Conservation (phyloP, 1,140 invertebrate species). For the Orius laevigatus region DNA sequence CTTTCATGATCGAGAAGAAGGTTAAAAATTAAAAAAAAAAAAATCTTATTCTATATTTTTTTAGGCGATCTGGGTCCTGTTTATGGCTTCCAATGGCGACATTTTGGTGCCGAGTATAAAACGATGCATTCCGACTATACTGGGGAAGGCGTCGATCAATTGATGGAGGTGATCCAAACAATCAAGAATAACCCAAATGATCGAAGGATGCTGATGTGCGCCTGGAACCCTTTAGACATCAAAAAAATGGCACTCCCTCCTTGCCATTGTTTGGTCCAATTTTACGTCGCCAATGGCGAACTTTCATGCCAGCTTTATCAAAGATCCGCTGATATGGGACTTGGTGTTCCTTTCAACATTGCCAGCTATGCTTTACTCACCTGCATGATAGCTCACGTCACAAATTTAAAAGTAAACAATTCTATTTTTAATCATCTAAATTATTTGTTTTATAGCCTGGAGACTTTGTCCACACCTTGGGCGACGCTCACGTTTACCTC, state of each 20-base stretch:
- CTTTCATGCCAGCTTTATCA: slow-evolving; percentile 90
- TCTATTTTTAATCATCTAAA: slow-evolving; percentile 6
- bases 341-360: slow-evolving; percentile 98
- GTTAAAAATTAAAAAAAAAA: slow-evolving; percentile 25
- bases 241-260: slow-evolving; percentile 91
- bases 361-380: slow-evolving; percentile 91
- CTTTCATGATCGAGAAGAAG: slow-evolving; percentile 74
- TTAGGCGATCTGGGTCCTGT: slow-evolving; percentile 88
- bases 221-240: slow-evolving; percentile 90
- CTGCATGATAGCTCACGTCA: slow-evolving; percentile 92
- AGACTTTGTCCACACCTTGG: slow-evolving; percentile 91
- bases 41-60: slow-evolving; percentile 8
- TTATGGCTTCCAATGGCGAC: slow-evolving; percentile 99
- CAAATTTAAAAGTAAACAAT: slow-evolving; percentile 48
- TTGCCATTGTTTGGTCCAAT: slow-evolving; percentile 90
- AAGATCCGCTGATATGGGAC: slow-evolving; percentile 91
- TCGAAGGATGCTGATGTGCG: slow-evolving; percentile 79
- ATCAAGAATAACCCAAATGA: slow-evolving; percentile 75
- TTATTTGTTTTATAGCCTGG: slow-evolving; percentile 39
- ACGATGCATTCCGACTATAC: slow-evolving; percentile 72
- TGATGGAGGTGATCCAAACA: slow-evolving; percentile 67
- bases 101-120: slow-evolving; percentile 88
- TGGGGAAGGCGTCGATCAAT: slow-evolving; percentile 82
- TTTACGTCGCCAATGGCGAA: slow-evolving; percentile 74
- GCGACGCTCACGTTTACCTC: slow-evolving; percentile 91